Conservation (phyloP, 2,888 invertebrate species). For the Drosophila anomelani region DNA sequence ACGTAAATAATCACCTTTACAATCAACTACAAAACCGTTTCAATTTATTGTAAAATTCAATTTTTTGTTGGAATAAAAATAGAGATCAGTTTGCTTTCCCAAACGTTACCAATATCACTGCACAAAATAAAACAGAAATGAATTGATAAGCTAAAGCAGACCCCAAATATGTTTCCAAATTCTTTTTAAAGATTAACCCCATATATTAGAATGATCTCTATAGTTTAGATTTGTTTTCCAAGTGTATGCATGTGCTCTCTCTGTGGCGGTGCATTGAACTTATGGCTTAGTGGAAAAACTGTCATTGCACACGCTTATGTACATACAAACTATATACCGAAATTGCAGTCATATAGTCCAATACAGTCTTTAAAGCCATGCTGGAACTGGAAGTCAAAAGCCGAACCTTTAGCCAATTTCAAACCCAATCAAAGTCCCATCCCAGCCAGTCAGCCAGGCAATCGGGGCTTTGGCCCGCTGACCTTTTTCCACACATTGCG, state of each 20-base stretch:
- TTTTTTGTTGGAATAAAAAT: no score
- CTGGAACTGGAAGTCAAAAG: slow-evolving; percentile 24
- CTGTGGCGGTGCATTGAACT: slow-evolving; percentile 66
- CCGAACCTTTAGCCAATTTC: slow-evolving; percentile 11
- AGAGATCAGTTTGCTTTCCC: no score
- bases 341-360: slow-evolving; percentile 31
- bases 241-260: slow-evolving; percentile 4
- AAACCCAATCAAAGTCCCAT: slow-evolving; percentile 33
- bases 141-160: not conserved
- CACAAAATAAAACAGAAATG: no score
- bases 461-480: slow-evolving; percentile 55
- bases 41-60: not conserved
- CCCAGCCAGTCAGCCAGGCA: slow-evolving; percentile 9
- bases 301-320: slow-evolving; percentile 22
- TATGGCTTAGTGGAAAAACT: slow-evolving; percentile 28
- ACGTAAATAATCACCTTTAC: not conserved
- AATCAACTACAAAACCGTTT: not conserved
- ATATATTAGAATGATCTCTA: not conserved
- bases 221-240: not conserved
- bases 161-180: not conserved
- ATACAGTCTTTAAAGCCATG: slow-evolving; percentile 16
- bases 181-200: no score
- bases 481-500: slow-evolving; percentile 59
- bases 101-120: no score
- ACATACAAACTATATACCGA: slow-evolving; percentile 8